These are phyloP conservation scores for Pycnonotus jocosus DNA, from an alignment of 2,113 vertebrate genomes.

Conservation along the genomic window DNA sequence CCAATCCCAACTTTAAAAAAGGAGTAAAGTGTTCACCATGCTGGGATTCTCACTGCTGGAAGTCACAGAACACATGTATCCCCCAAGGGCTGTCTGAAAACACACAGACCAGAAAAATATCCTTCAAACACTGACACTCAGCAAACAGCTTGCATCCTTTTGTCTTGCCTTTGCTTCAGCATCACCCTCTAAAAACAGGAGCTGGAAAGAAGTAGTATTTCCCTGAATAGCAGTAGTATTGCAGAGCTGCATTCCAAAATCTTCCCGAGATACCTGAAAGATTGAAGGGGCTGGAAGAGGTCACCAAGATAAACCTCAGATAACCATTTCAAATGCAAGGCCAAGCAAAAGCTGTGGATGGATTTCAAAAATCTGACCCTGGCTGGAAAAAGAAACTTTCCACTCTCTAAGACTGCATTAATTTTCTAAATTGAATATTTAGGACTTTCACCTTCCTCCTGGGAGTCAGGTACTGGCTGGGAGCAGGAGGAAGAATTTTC, in stretches of 20 bases:
- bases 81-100: not conserved
- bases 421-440: not conserved
- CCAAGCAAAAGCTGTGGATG: not conserved
- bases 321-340: not conserved
- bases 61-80: not conserved
- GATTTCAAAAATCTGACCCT: not conserved
- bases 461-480: not conserved
- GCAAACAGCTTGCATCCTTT: not conserved
- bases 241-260: not conserved
- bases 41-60: not conserved
- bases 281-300: not conserved
- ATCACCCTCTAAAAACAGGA: not conserved
- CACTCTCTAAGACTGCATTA: not conserved
- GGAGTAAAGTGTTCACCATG: not conserved
- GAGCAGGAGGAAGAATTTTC: not conserved
- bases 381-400: not conserved
- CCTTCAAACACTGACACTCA: not conserved
- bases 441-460: not conserved
- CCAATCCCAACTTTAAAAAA: not conserved
- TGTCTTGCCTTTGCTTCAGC: not conserved
- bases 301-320: not conserved
- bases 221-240: not conserved
- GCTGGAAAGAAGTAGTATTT: accelerated
- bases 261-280: not conserved
- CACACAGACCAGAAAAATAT: not conserved